These are phyloP conservation scores for Syngnathus floridae DNA, from an alignment of 2,113 vertebrate species.

Conservation along the genomic window DNA sequence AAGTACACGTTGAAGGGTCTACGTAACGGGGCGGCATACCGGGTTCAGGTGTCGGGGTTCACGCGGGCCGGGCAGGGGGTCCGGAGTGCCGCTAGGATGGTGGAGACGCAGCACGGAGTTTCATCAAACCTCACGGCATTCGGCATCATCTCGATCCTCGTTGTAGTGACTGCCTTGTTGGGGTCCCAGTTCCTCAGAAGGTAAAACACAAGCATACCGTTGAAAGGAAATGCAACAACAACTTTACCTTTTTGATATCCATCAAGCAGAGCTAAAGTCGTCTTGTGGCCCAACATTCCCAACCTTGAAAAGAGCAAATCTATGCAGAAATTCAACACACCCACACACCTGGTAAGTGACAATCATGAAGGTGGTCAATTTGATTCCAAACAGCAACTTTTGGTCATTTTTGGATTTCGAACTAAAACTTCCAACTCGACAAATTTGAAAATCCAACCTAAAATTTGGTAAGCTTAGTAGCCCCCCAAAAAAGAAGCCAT, in stretches of 20 bases:
- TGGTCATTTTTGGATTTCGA: too few species aligned
- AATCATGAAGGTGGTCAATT: not conserved
- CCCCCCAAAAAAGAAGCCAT: too few species aligned
- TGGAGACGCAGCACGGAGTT: not conserved
- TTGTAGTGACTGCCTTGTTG: not conserved
- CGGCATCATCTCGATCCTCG: not conserved
- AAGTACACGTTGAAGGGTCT: not conserved
- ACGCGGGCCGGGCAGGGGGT: not conserved
- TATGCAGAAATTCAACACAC: not conserved
- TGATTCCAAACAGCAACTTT: not conserved
- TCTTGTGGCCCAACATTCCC: constrained; percentile 1
- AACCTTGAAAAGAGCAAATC: not conserved
- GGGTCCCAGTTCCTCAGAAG: not conserved
- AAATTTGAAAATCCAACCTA: too few species aligned
- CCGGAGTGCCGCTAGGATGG: not conserved
- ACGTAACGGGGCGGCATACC: not conserved
- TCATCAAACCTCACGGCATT: not conserved
- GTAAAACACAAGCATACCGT: not conserved
- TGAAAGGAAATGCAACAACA: too few species aligned
- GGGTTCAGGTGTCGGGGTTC: constrained; percentile 6
- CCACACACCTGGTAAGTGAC: not conserved
- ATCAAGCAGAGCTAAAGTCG: not conserved
- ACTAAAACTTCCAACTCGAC: too few species aligned
- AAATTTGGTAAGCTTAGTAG: too few species aligned
- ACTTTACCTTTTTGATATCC: not conserved